Evolutionary conservation across 2,888 invertebrate genomes (phyloP).

Genomic region (Pomacea canaliculata): DNA sequence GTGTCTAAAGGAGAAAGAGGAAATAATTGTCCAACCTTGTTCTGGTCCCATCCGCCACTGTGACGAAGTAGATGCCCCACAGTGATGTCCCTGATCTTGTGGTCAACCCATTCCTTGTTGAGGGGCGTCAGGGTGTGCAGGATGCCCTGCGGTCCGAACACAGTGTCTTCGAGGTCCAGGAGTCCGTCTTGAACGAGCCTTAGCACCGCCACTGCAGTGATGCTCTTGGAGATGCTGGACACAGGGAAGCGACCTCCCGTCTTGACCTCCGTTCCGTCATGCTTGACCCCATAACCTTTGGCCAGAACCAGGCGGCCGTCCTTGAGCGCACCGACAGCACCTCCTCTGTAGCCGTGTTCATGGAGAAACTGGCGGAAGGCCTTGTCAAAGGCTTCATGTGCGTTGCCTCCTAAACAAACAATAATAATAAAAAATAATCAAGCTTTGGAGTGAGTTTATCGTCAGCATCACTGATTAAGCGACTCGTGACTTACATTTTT

Average conservation of each 20-base stretch:
- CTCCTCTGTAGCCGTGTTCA: conserved; percentile 55
- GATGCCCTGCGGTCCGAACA: conserved; percentile 54
- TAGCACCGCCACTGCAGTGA: conserved; percentile 58
- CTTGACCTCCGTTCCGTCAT: conserved; percentile 45
- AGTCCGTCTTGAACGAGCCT: conserved; percentile 53
- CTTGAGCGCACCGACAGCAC: conserved; percentile 53
- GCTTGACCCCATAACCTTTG: conserved; percentile 49
- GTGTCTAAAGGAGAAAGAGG: too few relatives aligned
- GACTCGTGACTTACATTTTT: too few relatives aligned
- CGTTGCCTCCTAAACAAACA: conserved; percentile 35
- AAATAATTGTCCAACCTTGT: not conserved
- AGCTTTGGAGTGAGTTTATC: too few relatives aligned
- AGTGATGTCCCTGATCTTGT: conserved; percentile 56
- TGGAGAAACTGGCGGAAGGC: conserved; percentile 48
- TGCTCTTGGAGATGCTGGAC: conserved; percentile 57
- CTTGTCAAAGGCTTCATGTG: conserved; percentile 41
- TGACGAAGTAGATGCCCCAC: conserved; percentile 61
- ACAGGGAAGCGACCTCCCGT: conserved; percentile 38
- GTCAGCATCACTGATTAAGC: too few relatives aligned
- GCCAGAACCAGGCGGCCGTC: conserved; percentile 52
- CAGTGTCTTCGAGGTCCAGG: conserved; percentile 42
- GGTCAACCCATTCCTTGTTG: conserved; percentile 40
- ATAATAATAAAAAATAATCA: too few relatives aligned
- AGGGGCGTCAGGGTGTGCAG: conserved; percentile 44
- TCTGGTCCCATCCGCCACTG: conserved; percentile 60